Base-by-base conservation (phyloP, 2,888 invertebrate genomes). In the Timema cristinae region DNA sequence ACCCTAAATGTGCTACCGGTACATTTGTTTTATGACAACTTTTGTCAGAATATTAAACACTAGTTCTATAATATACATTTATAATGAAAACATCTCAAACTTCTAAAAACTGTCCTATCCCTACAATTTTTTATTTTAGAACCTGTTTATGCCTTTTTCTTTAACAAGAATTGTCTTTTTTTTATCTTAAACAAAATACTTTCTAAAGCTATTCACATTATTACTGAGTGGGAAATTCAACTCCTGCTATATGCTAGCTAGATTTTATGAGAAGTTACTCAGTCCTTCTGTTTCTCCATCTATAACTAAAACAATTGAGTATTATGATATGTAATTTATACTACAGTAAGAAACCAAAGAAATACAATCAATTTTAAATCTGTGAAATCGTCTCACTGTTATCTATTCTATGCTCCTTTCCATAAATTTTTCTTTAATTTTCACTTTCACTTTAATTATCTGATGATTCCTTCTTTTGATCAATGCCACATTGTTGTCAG, bases 221-320 rank as follows among this genome's bases (percentile, higher is more conserved):
- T 87, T 87, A 72, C 86, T 86, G 77, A 97, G 82, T 0, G 97
- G 96, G 76, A 97, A 90, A 81, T 92, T 89, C 50, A 97, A 71
- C 86, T 84, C 73, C 81, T 83, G 51, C 82, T 80, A 50, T 83
- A 80, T n/a, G 89, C 87, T 74, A 32, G 32, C 32, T 32, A 92
- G 84, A 76, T 88, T 79, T 15, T 79, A 90, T 6, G 92, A 90
- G 49, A 90, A 86, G 32, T 85, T 80, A 83, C 93, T 93, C n/a
- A 97, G 84, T 0, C 97, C 95, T 81, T 91, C 88, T 8, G 94
- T 94, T 83, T 97, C 97, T 9, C 96, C 96, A 13, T 96, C 95
- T 76, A 97, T 85, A 51, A 97, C 85, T 6, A 97, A 80, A 50
- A 91, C 86, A 50, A 88, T 85, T 76, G 89, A 86, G 49, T 84